Evolutionary conservation across 2,888 invertebrate species (phyloP), one percentile per base, ranked within the genome.

Genomic region (Globia sparganii): DNA sequence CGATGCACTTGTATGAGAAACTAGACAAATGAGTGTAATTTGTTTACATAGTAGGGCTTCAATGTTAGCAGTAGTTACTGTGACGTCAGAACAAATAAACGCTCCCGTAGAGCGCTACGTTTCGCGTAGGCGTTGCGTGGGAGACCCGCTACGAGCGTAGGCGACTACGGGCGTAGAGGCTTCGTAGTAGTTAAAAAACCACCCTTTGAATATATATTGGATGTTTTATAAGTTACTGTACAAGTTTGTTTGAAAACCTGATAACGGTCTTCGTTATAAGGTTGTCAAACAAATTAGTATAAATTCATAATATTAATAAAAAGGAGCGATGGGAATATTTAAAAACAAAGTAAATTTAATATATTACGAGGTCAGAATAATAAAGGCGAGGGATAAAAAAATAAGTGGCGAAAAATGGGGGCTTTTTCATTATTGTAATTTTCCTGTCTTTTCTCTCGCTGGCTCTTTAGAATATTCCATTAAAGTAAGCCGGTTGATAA

Each of bases 101-200:
- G 28, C 34, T 66, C n/a, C n/a, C 83, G 82, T 83, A 84, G 21
- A 34, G 87, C 65, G 83, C 90, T 88, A 87, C 88, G 85, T 53
- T 78, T 83, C 73, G 84, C 88, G 91, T 90, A 87, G 85, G 77
- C 78, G 87, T 86, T 78, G 79, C 75, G 75, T 69, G 75, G 72
- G 69, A 89, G 89, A 53, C 75, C 83, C 82, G 59, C 90, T 90
- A 88, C 90, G 90, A 71, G 83, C 90, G 91, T 91, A 91, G 91
- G 85, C 65, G 80, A 13, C 84, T 75, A 70, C 72, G 72, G 61
- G 71, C 86, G 89, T 89, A 87, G 89, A 77, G 66, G 75, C 69
- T 72, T 75, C 88, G 89, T 86, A 83, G 88, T 87, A 64, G 82
- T 81, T 72, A 43, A 34, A 70, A 75, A 83, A 82, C 81, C 70